Percentiles rank a stretch among this genome's conserved stretches.
These are phyloP conservation scores for Polyploca ridens DNA, from an alignment of 2,888 invertebrate genomes.

Conservation along the genomic window DNA sequence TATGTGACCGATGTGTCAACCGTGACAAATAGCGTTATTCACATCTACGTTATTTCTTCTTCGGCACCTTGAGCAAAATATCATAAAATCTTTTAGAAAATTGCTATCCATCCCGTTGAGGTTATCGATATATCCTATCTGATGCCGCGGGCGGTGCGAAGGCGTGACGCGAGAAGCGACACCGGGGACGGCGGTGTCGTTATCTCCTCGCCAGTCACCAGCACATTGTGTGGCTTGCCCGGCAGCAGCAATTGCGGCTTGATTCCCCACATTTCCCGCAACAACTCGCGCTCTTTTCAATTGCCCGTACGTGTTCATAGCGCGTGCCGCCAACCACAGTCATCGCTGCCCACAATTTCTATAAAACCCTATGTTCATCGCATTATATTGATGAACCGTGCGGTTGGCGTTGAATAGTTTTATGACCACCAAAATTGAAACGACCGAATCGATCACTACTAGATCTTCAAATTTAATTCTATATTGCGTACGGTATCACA, in stretches of 20 bases:
- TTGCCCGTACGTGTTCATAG: constrained; percentile 69
- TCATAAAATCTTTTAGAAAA: constrained; percentile 25
- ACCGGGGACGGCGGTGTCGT: constrained; percentile 48
- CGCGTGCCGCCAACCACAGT: constrained; percentile 71
- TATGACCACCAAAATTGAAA: constrained; percentile 49
- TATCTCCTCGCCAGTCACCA: constrained; percentile 46
- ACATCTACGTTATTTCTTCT: constrained; percentile 19
- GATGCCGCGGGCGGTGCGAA: constrained; percentile 39
- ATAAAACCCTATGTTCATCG: constrained; percentile 70
- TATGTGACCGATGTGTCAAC: constrained; percentile 23
- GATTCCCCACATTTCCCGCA: constrained; percentile 71
- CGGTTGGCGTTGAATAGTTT: constrained; percentile 48
- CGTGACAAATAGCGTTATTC: constrained; percentile 20
- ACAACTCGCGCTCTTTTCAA: constrained; percentile 78
- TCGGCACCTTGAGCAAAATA: constrained; percentile 20
- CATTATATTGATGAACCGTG: constrained; percentile 44
- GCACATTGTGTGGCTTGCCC: constrained; percentile 66
- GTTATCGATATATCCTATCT: constrained; percentile 32
- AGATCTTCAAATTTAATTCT: constrained; percentile 23
- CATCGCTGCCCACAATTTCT: constrained; percentile 65
- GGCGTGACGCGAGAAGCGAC: constrained; percentile 58
- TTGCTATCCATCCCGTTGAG: constrained; percentile 21
- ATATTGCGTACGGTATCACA: constrained; percentile 34
- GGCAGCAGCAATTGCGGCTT: constrained; percentile 71
- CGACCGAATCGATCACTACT: constrained; percentile 47